Base-by-base conservation (phyloP, 2,888 invertebrate genomes). In the Drosophila mercatorum region DNA sequence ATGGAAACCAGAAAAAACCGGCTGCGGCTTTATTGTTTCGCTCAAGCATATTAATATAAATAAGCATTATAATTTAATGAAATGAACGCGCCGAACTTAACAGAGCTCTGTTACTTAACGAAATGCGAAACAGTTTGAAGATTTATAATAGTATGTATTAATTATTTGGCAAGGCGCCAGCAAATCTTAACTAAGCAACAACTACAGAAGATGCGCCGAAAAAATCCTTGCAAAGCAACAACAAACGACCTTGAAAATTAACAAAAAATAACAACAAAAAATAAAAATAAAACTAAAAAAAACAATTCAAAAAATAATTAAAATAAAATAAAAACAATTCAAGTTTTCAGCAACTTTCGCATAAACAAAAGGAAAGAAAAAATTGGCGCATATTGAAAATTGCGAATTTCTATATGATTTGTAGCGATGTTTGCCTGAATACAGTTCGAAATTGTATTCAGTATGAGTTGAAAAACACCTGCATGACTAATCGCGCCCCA, bases 151-250 rank as follows among this genome's bases (percentile, higher is more conserved):
- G 61, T 77, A 56, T 74, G 67, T 79, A 67, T 77, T 79, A 77
- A 80, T 68, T 67, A 59, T 72, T 78, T 80, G 80, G 80, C 80
- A 22, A 11, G 10, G 11, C 28, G 64, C 80, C 80, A 80, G 49
- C 44, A 17, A 63, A 71, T 78, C 74, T 78, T 78, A 78, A 78
- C 78, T 75, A 64, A 71, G 66, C 17, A 62, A 56, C 26, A 70
- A 67, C 68, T 31, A 49, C n/a, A 51, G 31, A 1, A 34, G 17
- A 49, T n/a, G 49, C 71, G 66, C 63, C 64, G 67, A 41, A 72
- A 72, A 76, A 74, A 80, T 80, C 79, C 79, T 80, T 80, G 77
- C 79, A 63, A 71, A 61, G 63, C 69, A 56, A 65, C 74, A 72
- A 68, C 64, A 68, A 63, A 66, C 80, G 79, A 80, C 79, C 79